These are phyloP conservation scores for Clinocottus analis DNA, from an alignment of 2,113 vertebrate species.

Conservation along the genomic window DNA sequence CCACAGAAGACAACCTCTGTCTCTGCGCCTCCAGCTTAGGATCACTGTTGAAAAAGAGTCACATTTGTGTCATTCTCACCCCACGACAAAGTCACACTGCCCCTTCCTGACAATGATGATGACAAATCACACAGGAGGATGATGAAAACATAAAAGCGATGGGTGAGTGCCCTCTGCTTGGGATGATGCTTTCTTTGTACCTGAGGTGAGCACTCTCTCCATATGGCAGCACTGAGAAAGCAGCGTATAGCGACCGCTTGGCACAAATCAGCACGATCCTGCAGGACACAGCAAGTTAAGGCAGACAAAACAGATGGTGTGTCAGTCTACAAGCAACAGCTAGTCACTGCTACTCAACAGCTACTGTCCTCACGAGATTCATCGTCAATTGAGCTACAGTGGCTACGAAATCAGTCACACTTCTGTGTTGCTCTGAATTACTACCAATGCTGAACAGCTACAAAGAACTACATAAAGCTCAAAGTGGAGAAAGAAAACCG, in stretches of 20 bases:
- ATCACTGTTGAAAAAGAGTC: conserved; percentile 83
- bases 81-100: background rate
- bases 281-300: conserved; percentile 79
- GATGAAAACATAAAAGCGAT: conserved; percentile 52
- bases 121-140: conserved; percentile 39
- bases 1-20: conserved; percentile 92
- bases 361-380: conserved; percentile 7
- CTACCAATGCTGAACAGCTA: conserved; percentile 1
- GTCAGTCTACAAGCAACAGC: conserved; percentile 63
- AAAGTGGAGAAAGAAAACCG: background rate
- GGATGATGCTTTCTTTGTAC: conserved; percentile 80
- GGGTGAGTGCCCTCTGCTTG: conserved; percentile 46
- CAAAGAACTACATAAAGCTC: conserved; percentile 1
- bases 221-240: conserved; percentile 97
- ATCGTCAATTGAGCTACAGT: conserved; percentile 5
- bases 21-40: conserved; percentile 89
- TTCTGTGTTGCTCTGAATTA: conserved; percentile 6
- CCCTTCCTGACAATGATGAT: conserved; percentile 12
- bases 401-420: conserved; percentile 6
- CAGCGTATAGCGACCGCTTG: conserved; percentile 94
- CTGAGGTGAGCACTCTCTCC: conserved; percentile 91
- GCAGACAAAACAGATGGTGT: conserved; percentile 76
- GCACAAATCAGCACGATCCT: conserved; percentile 98
- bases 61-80: conserved; percentile 26
- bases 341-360: conserved; percentile 26